phyloP scores from a whole-genome alignment of 2,888 invertebrate genomes.

The Eubasilissa splendida region DNA sequence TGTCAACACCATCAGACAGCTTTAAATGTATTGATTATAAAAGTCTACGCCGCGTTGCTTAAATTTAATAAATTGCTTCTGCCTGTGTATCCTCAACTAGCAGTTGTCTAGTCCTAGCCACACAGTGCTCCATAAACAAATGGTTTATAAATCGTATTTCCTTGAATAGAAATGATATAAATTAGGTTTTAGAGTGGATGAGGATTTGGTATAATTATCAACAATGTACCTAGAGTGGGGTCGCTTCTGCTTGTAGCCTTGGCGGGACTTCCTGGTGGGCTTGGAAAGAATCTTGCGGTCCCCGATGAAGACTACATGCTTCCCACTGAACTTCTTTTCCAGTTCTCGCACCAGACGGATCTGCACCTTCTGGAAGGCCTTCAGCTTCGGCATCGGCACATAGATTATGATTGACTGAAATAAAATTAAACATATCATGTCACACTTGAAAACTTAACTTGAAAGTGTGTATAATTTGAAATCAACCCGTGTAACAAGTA shows the following conservation, averaged over 20 bases:
- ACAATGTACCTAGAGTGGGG: slow-evolving; percentile 73
- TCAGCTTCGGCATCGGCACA: slow-evolving; percentile 98
- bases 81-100: too few species aligned
- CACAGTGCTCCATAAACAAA: background rate
- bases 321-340: slow-evolving; percentile 99
- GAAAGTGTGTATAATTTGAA: too few species aligned
- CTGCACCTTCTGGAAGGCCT: slow-evolving; percentile 98
- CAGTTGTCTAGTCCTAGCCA: too few species aligned
- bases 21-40: too few species aligned
- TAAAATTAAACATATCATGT: background rate
- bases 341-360: slow-evolving; percentile 96
- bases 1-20: too few species aligned
- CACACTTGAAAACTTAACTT: too few species aligned
- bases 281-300: slow-evolving; percentile 98
- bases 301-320: slow-evolving; percentile 98
- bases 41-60: too few species aligned
- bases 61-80: too few species aligned
- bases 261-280: slow-evolving; percentile 94
- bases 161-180: slow-evolving; percentile 62
- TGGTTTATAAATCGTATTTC: background rate
- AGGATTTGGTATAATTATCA: slow-evolving; percentile 48
- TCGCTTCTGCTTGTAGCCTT: slow-evolving; percentile 83
- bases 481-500: too few species aligned
- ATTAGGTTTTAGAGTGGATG: too few species aligned
- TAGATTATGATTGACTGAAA: slow-evolving; percentile 95